Percentiles rank a stretch among this genome's conserved stretches.
Evolutionary conservation across 2,113 vertebrate species (phyloP).

Genomic region (Poeciliopsis retropinna): DNA sequence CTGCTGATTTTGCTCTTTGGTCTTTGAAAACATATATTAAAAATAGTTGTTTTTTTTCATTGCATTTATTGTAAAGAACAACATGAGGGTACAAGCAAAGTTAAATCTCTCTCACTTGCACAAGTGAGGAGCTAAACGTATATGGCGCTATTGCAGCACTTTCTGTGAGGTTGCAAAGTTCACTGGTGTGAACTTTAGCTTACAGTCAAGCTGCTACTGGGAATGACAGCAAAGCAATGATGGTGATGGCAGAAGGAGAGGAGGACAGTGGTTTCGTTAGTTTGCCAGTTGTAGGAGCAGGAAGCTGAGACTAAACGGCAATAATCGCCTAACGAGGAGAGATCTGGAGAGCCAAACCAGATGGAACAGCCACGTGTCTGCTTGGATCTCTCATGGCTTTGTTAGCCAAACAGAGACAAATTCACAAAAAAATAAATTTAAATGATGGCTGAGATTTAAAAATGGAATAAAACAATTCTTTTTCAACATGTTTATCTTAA

Average conservation of each 20-base stretch:
- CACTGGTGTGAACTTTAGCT: conserved; percentile 25
- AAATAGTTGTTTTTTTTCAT: not conserved
- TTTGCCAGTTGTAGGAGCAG: conserved; percentile 65
- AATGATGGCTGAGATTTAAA: conserved; percentile 9
- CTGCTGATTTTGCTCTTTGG: not conserved
- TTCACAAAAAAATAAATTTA: conserved; percentile 19
- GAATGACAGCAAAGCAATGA: conserved; percentile 34
- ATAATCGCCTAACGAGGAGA: conserved; percentile 67
- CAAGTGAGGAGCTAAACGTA: not conserved
- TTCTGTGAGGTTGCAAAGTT: conserved; percentile 30
- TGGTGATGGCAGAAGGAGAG: conserved; percentile 53
- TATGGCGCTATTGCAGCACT: not conserved
- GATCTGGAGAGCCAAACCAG: conserved; percentile 69
- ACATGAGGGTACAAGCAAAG: not conserved
- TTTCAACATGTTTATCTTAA: not conserved
- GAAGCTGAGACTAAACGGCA: conserved; percentile 70
- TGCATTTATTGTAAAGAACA: not conserved
- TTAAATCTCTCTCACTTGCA: not conserved
- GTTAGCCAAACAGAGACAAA: conserved; percentile 53
- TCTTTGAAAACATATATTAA: not conserved
- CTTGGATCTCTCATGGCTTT: conserved; percentile 44
- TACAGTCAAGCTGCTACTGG: conserved; percentile 34
- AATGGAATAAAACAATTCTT: conserved; percentile 7
- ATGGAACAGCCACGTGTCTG: conserved; percentile 58
- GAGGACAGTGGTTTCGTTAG: conserved; percentile 59